phyloP scores from a whole-genome alignment of 2,888 invertebrate species.

The Mongoloraphidia duomilia region DNA sequence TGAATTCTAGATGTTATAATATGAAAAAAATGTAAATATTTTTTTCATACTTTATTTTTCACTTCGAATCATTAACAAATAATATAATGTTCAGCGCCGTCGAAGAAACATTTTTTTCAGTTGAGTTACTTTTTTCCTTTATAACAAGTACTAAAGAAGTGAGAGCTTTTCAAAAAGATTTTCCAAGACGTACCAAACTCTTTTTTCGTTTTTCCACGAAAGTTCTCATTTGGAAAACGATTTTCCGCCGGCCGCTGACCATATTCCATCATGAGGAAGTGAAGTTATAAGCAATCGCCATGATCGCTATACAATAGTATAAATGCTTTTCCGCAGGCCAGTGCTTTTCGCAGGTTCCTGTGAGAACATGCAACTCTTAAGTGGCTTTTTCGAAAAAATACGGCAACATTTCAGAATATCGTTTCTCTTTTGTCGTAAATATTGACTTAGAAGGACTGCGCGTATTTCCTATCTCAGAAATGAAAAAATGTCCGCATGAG shows the following conservation, averaged over 20 bases:
- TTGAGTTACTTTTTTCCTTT: too few relatives aligned
- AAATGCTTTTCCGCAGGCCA: conserved; percentile 59
- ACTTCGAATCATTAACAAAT: too few relatives aligned
- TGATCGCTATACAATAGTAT: conserved; percentile 63
- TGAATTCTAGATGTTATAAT: too few relatives aligned
- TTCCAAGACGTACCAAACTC: background rate
- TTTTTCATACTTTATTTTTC: too few relatives aligned
- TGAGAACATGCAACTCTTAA: conserved; percentile 10
- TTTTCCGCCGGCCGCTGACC: conserved; percentile 39
- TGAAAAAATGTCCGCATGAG: too few relatives aligned
- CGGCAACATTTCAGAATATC: background rate
- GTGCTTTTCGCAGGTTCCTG: conserved; percentile 48
- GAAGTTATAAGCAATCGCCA: conserved; percentile 59
- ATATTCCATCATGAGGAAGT: conserved; percentile 61
- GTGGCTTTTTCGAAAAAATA: background rate
- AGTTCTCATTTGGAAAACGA: conserved; percentile 55
- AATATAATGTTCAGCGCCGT: background rate
- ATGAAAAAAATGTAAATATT: too few relatives aligned
- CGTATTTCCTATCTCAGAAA: too few relatives aligned
- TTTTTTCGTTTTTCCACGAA: conserved; percentile 13
- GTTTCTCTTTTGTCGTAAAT: too few relatives aligned
- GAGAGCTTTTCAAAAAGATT: too few relatives aligned
- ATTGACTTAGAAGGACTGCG: too few relatives aligned
- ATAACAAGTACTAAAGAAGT: too few relatives aligned
- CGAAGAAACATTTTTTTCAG: background rate